phyloP scores from a whole-genome alignment of 53 echinoderm and acorn worm species.

The Glandiceps talaboti region DNA sequence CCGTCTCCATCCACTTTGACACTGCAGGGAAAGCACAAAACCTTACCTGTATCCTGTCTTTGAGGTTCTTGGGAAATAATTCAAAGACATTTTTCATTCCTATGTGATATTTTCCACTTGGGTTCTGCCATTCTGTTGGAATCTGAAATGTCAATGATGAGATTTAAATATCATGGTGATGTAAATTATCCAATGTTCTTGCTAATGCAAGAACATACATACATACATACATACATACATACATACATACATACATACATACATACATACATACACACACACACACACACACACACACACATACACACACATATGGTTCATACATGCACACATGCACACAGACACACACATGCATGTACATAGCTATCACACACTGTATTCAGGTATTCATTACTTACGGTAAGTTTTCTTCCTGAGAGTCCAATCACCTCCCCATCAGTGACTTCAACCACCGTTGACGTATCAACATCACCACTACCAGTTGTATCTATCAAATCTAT shows the following conservation, averaged over 20 bases:
- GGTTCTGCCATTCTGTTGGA: conserved; percentile 67
- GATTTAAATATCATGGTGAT: no score
- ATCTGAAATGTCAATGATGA: conserved; percentile 24
- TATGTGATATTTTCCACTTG: conserved; percentile 57
- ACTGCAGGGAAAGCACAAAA: neutral
- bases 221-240: neutral
- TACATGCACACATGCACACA: neutral
- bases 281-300: neutral
- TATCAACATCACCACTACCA: conserved; percentile 90
- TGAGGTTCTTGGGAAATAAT: conserved; percentile 79
- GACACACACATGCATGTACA: neutral
- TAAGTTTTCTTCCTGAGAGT: conserved; percentile 83
- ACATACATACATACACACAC: neutral
- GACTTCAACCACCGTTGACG: conserved; percentile 75
- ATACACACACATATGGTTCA: no score
- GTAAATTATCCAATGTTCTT: no score
- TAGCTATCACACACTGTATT: neutral
- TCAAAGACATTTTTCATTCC: conserved; percentile 88
- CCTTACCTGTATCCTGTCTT: conserved; percentile 83
- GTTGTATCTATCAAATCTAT: conserved; percentile 93
- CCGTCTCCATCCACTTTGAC: no score
- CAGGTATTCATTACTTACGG: no score
- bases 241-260: neutral
- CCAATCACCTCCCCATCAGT: conserved; percentile 85
- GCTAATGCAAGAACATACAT: neutral